phyloP scores from a whole-genome alignment of 2,888 invertebrate genomes.

The Emmelina monodactyla region DNA sequence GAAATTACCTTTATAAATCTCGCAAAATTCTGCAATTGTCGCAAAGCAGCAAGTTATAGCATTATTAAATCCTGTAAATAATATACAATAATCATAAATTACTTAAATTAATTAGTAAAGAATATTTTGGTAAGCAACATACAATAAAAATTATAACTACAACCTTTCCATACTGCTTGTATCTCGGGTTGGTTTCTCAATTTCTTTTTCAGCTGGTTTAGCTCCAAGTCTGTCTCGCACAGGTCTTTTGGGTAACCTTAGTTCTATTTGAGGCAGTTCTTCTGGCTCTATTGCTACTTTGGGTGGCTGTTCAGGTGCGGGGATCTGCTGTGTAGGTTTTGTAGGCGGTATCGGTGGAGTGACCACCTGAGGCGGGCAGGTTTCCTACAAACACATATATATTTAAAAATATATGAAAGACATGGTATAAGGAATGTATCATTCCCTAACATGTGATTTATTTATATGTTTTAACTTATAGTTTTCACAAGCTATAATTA shows the following conservation, averaged over 20 bases:
- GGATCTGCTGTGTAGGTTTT: constrained; percentile 7
- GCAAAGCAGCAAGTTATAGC: too few species aligned
- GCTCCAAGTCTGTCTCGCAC: constrained; percentile 49
- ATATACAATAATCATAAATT: too few species aligned
- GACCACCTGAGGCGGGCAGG: constrained; percentile 27
- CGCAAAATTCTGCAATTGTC: too few species aligned
- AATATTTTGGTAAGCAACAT: too few species aligned
- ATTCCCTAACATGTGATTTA: too few species aligned
- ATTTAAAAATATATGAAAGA: not conserved
- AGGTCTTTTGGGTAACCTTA: constrained; percentile 55
- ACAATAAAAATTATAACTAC: too few species aligned
- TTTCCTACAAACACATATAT: constrained; percentile 33
- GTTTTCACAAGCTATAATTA: too few species aligned
- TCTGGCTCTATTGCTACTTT: constrained; percentile 26
- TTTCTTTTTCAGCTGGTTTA: constrained; percentile 29
- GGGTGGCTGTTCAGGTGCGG: constrained; percentile 17
- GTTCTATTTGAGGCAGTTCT: constrained; percentile 53
- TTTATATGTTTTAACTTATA: too few species aligned
- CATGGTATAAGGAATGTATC: too few species aligned
- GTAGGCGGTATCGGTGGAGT: constrained; percentile 27
- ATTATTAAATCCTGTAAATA: too few species aligned
- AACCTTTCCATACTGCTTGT: constrained; percentile 53
- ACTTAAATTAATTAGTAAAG: too few species aligned
- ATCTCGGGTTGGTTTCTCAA: constrained; percentile 17
- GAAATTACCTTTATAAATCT: constrained; percentile 24